Conservation (phyloP, 1,140 invertebrate species). For the Drosophila tsacasi region DNA sequence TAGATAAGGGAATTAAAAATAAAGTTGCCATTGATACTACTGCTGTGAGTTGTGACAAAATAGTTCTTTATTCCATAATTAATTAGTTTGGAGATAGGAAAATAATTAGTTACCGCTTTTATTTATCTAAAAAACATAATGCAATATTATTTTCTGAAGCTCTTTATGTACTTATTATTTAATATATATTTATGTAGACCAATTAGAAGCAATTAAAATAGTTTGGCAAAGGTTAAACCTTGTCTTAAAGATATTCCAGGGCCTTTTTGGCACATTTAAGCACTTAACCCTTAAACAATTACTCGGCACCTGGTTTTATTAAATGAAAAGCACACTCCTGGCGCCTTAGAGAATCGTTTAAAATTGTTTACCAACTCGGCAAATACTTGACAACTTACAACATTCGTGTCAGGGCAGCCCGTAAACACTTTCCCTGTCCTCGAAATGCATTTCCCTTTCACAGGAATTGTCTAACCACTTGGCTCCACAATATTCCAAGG, state of each 20-base stretch:
- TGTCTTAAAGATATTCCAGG: neutral
- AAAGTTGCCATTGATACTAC: slow-evolving; percentile 16
- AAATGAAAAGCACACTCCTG: neutral
- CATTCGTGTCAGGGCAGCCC: slow-evolving; percentile 2
- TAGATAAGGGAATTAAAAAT: slow-evolving; percentile 49
- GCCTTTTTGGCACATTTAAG: neutral
- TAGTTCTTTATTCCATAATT: neutral
- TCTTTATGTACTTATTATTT: neutral
- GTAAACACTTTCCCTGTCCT: slow-evolving; percentile 28
- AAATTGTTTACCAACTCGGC: slow-evolving; percentile 22
- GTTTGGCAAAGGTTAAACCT: neutral
- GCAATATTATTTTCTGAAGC: neutral
- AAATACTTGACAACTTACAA: slow-evolving; percentile 13
- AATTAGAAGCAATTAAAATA: neutral
- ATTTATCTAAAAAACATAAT: neutral
- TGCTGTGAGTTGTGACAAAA: slow-evolving; percentile 5
- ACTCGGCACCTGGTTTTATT: neutral
- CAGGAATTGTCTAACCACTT: slow-evolving; percentile 38
- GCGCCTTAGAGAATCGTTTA: slow-evolving; percentile 3
- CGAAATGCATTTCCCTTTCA: slow-evolving; percentile 30
- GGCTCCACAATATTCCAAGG: slow-evolving; percentile 26
- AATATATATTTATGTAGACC: neutral
- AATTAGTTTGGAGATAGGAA: neutral
- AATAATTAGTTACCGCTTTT: neutral
- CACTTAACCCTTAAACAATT: neutral